These are phyloP conservation scores for Lasioglossum baleicum DNA, from an alignment of 1,140 invertebrate genomes.

Conservation along the genomic window DNA sequence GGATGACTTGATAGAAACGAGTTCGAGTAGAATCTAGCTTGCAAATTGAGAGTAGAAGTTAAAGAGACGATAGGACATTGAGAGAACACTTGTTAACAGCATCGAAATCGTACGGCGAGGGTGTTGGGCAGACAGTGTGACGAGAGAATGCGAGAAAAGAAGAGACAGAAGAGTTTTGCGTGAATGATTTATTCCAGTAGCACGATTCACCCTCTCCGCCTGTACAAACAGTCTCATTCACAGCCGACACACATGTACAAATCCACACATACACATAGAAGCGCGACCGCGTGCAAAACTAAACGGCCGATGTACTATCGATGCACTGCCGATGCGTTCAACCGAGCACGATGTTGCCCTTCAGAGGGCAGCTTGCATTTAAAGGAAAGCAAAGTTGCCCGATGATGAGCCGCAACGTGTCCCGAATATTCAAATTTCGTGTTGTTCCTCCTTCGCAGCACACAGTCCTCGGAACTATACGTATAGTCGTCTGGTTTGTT, in stretches of 20 bases:
- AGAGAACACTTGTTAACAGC: too few relatives aligned
- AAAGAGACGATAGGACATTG: too few relatives aligned
- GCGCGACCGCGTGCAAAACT: background rate
- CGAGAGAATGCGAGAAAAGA: background rate
- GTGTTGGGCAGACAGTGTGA: background rate
- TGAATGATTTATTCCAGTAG: conserved; percentile 26
- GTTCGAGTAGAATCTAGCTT: too few relatives aligned
- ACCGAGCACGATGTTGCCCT: conserved; percentile 69
- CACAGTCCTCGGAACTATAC: too few relatives aligned
- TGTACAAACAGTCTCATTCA: too few relatives aligned
- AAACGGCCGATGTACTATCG: background rate
- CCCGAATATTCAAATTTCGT: conserved; percentile 28
- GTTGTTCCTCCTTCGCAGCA: background rate
- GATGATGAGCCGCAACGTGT: conserved; percentile 73
- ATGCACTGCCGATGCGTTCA: conserved; percentile 33
- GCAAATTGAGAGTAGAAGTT: too few relatives aligned
- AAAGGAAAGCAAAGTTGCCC: conserved; percentile 71
- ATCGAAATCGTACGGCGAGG: background rate
- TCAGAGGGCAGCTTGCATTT: conserved; percentile 74
- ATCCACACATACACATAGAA: too few relatives aligned
- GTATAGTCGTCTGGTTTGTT: too few relatives aligned
- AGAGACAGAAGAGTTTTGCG: background rate
- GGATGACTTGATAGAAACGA: too few relatives aligned
- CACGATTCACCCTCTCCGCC: background rate
- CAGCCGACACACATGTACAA: too few relatives aligned